Conservation (phyloP, 2,113 vertebrate genomes). For the Saccopteryx leptura region DNA sequence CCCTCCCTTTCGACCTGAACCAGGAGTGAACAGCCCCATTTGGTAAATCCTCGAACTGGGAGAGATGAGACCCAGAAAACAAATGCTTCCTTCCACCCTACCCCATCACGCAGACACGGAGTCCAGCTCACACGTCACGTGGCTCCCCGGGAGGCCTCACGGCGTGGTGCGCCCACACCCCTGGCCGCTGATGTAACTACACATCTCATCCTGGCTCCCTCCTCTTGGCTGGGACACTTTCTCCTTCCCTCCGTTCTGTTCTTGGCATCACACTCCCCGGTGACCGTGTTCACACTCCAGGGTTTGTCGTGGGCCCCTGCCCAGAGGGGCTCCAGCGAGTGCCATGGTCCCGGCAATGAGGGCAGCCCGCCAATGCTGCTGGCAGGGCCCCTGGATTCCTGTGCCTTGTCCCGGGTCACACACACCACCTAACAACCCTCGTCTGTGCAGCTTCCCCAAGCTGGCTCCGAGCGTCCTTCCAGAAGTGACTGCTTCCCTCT, state of each 20-base stretch:
- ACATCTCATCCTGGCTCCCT: fast-evolving
- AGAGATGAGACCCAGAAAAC: background rate
- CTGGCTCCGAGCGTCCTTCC: background rate
- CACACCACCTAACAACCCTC: background rate
- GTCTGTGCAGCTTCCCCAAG: background rate
- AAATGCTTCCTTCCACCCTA: background rate
- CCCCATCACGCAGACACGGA: background rate
- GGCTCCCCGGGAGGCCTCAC: background rate
- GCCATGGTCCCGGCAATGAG: fast-evolving
- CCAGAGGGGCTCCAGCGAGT: background rate
- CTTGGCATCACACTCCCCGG: background rate
- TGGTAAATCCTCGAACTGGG: no score
- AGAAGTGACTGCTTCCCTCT: background rate
- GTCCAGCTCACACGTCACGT: background rate
- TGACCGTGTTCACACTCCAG: background rate
- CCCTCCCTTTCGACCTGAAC: background rate
- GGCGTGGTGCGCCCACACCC: background rate
- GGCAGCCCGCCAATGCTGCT: background rate
- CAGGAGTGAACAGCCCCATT: no score
- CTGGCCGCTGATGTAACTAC: no score
- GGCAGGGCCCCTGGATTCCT: fast-evolving
- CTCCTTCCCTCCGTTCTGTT: background rate
- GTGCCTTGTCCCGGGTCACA: fast-evolving
- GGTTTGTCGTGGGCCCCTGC: background rate
- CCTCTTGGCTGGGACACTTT: background rate